Conservation (phyloP, 1,140 invertebrate species). For the Diabrotica undecimpunctata region DNA sequence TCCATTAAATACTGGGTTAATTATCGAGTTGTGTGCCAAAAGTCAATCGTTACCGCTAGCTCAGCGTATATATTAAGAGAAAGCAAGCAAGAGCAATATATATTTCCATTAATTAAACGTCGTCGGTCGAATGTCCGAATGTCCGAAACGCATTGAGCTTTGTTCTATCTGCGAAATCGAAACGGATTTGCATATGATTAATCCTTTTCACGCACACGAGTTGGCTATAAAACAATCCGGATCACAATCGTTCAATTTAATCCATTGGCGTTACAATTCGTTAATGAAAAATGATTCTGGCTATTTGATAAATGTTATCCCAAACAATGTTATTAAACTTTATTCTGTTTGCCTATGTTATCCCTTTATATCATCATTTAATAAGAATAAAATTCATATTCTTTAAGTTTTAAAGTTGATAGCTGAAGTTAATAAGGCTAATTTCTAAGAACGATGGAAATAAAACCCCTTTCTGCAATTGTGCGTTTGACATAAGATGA, state of each 20-base stretch:
- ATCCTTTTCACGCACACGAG: conserved; percentile 29
- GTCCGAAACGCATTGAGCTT: conserved; percentile 24
- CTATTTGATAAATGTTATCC: not conserved
- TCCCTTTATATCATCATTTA: not conserved
- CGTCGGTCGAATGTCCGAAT: conserved; percentile 15
- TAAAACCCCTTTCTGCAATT: too few species aligned
- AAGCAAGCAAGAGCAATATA: not conserved
- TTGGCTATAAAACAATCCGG: conserved; percentile 31
- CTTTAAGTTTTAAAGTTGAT: not conserved
- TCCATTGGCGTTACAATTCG: conserved; percentile 19
- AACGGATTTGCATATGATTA: conserved; percentile 36
- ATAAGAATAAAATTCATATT: not conserved
- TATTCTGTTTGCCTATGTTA: not conserved
- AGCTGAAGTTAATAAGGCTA: too few species aligned
- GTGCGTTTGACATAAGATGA: too few species aligned
- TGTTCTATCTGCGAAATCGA: conserved; percentile 30
- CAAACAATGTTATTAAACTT: not conserved
- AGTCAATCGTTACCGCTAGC: not conserved
- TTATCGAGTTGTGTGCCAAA: not conserved
- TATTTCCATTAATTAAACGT: conserved; percentile 6
- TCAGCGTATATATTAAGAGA: not conserved
- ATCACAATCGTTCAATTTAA: conserved; percentile 34
- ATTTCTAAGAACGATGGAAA: too few species aligned
- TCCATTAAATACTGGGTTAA: not conserved
- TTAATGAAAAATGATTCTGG: not conserved